phyloP scores from a whole-genome alignment of 2,888 invertebrate species.

The Cosmia pyralina region DNA sequence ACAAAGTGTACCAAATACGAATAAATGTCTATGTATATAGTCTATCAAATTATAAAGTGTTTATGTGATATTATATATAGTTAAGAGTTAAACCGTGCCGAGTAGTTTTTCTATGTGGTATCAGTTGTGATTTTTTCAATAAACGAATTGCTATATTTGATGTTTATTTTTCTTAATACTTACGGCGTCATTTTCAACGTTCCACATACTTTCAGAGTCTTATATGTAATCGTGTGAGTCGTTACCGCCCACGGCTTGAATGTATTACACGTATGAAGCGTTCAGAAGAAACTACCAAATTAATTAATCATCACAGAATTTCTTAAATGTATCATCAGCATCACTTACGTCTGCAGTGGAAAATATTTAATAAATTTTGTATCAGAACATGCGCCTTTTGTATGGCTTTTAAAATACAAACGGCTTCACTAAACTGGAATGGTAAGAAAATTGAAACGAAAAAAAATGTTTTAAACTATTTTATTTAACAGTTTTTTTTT shows the following conservation, averaged over 20 bases:
- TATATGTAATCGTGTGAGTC: not conserved
- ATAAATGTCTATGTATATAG: constrained; percentile 84
- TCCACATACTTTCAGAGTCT: not conserved
- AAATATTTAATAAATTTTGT: not conserved
- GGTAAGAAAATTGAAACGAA: constrained; percentile 30
- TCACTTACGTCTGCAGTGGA: not conserved
- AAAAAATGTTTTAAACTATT: constrained; percentile 73
- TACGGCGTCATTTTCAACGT: not conserved
- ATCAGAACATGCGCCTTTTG: not conserved
- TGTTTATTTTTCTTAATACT: constrained; percentile 54
- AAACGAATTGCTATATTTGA: constrained; percentile 86
- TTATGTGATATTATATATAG: constrained; percentile 90
- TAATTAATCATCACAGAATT: no score
- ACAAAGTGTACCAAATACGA: constrained; percentile 83
- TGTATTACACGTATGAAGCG: not conserved
- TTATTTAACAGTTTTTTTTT: constrained; percentile 82
- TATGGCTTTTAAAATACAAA: not conserved
- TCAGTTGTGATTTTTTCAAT: constrained; percentile 90
- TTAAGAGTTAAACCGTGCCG: constrained; percentile 90
- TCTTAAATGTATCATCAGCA: not conserved
- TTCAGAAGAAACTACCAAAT: no score
- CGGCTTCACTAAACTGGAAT: not conserved
- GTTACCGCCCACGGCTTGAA: not conserved
- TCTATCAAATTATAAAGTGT: constrained; percentile 88
- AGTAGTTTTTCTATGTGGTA: constrained; percentile 91